Evolutionary conservation across 2,888 invertebrate genomes (phyloP).

Genomic region (Micropterix aruncella): DNA sequence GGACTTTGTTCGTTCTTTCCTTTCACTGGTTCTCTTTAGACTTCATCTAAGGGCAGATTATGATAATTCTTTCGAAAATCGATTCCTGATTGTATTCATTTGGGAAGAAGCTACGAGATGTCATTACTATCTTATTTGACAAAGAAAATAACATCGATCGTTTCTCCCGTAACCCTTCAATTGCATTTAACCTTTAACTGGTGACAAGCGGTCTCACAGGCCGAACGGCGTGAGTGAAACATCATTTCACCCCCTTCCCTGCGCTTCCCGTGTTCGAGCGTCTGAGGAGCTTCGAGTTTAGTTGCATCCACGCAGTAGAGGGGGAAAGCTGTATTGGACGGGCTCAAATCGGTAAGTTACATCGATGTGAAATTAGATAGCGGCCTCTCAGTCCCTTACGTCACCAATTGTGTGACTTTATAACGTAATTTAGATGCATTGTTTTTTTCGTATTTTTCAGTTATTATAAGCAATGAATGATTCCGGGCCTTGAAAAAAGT

Average conservation of each 20-base stretch:
- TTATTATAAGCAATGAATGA: not conserved
- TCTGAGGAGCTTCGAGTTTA: not conserved
- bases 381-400: not conserved
- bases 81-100: no score
- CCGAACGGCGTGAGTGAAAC: not conserved
- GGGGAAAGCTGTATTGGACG: not conserved
- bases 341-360: not conserved
- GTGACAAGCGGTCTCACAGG: not conserved
- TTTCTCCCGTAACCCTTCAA: no score
- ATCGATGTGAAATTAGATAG: not conserved
- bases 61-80: no score
- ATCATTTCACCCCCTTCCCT: conserved; percentile 1
- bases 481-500: not conserved
- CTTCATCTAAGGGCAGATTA: no score
- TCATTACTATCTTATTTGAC: no score
- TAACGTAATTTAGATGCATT: not conserved
- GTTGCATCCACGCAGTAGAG: not conserved
- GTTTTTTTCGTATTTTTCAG: not conserved
- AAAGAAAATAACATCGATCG: no score
- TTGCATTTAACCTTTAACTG: no score
- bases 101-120: no score
- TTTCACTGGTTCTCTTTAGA: no score
- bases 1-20: no score
- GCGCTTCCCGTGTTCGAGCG: not conserved
- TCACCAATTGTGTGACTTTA: not conserved